Conservation (phyloP, 2,113 vertebrate genomes). For the Ondatra zibethicus region DNA sequence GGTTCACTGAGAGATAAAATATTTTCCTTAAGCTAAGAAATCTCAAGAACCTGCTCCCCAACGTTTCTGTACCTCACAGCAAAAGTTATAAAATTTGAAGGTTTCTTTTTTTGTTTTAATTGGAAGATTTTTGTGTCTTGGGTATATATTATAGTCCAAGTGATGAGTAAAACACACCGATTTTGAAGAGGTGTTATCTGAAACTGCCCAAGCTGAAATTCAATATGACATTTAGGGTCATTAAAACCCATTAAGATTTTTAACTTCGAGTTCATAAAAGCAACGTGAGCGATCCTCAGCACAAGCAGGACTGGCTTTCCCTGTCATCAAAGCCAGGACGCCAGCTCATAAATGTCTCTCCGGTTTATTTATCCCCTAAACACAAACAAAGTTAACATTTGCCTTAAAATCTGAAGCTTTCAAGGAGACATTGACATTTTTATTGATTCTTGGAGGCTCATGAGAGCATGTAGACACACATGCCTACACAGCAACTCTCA, state of each 20-base stretch:
- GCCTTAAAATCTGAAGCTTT: constrained; percentile 37
- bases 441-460: neutral
- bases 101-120: neutral
- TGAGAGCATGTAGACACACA: neutral
- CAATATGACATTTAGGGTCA: constrained; percentile 6
- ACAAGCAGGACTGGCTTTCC: neutral
- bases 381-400: constrained; percentile 11
- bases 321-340: constrained; percentile 35
- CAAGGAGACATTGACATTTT: constrained; percentile 2
- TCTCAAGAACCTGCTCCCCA: neutral
- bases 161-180: constrained; percentile 23
- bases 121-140: constrained; percentile 1
- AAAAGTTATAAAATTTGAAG: constrained; percentile 36
- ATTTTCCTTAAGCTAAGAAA: neutral
- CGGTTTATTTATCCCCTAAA: constrained; percentile 43
- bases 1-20: neutral
- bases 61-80: constrained; percentile 24
- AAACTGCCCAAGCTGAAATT: constrained; percentile 41
- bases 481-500: neutral
- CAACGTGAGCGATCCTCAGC: neutral
- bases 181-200: constrained; percentile 42
- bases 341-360: constrained; percentile 30
- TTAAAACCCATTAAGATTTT: constrained; percentile 63
- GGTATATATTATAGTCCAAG: neutral
- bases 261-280: constrained; percentile 47